Conservation (phyloP, 2,113 vertebrate species). For the Tychaedon coryphoeus region DNA sequence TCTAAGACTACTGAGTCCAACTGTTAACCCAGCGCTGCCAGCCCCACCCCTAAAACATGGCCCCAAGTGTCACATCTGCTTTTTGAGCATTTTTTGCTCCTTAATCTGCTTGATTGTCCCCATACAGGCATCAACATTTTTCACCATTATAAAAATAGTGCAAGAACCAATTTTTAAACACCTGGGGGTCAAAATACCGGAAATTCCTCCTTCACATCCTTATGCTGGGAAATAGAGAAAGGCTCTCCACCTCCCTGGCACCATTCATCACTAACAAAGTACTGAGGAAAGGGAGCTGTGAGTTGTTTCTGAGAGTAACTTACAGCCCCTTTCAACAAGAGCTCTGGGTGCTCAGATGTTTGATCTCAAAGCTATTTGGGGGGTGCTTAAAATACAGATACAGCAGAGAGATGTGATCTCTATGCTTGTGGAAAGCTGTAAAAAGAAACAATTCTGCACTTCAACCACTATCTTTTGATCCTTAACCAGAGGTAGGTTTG, state of each 20-base stretch:
- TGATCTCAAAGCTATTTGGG: background rate
- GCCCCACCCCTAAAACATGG: background rate
- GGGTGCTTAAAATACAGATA: background rate
- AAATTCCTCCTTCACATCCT: background rate
- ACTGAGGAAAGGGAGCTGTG: background rate
- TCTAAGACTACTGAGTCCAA: background rate
- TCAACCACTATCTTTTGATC: constrained; percentile 1
- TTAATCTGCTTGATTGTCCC: background rate
- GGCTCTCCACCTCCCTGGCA: background rate
- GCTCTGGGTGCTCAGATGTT: background rate
- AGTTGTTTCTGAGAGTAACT: background rate
- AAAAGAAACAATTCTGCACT: constrained; percentile 19
- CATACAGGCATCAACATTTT: background rate
- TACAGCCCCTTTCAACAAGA: background rate
- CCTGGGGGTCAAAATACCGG: background rate
- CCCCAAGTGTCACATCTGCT: background rate
- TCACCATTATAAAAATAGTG: background rate
- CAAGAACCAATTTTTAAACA: background rate
- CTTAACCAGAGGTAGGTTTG: background rate
- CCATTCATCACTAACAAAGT: background rate
- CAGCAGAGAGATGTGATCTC: background rate
- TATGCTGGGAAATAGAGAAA: background rate
- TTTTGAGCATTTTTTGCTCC: background rate
- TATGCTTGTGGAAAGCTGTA: background rate
- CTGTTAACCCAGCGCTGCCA: background rate